phyloP scores from a whole-genome alignment of 2,797 vertebrate genomes.

The Ambastaia sidthimunki region DNA sequence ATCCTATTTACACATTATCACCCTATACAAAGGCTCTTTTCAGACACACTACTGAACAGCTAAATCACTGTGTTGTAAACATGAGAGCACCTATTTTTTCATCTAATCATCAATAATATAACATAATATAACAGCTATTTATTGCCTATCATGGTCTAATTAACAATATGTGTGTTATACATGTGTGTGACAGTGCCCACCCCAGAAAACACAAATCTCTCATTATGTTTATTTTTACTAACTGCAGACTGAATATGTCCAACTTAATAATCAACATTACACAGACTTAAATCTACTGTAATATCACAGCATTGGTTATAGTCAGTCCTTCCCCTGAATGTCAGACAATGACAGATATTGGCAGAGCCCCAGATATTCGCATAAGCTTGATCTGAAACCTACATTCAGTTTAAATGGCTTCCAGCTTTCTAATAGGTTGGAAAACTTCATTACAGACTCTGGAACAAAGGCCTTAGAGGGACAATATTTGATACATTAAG shows the following conservation, averaged over 20 bases:
- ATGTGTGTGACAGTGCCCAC: neutral
- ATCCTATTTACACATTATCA: neutral
- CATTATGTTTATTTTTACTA: neutral
- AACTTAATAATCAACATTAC: neutral
- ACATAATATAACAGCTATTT: neutral
- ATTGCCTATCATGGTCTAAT: neutral
- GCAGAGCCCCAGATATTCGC: neutral
- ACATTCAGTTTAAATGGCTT: neutral
- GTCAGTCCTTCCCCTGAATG: neutral
- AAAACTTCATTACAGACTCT: neutral
- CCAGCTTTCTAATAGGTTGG: neutral
- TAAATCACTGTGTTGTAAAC: neutral
- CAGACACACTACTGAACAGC: neutral
- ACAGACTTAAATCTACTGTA: neutral
- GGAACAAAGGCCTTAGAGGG: neutral
- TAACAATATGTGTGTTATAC: neutral
- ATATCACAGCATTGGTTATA: neutral
- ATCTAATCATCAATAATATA: conserved; percentile 4
- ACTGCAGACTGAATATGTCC: neutral
- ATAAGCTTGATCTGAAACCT: neutral
- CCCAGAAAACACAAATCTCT: neutral
- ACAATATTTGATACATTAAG: neutral
- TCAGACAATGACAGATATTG: neutral
- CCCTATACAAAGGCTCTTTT: neutral
- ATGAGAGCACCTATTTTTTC: neutral